These are phyloP conservation scores for Neofelis nebulosa DNA, from an alignment of 2,113 vertebrate genomes.

Conservation along the genomic window DNA sequence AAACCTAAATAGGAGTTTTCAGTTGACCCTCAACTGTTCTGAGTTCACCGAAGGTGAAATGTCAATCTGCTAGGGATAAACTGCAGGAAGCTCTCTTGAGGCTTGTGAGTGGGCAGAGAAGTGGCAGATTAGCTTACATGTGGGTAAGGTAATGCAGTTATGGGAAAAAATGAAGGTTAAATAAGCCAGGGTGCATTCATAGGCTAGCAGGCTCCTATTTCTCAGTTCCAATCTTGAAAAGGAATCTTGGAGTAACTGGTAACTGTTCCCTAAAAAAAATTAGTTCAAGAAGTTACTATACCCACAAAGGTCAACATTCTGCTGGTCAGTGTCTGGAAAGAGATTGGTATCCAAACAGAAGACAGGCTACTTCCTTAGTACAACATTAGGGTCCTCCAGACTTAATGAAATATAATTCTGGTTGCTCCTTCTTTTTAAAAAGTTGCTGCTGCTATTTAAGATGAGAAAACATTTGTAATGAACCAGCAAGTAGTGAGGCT, in stretches of 20 bases:
- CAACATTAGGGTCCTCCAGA: neutral
- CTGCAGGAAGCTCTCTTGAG: slow-evolving; percentile 30
- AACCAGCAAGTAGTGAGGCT: neutral
- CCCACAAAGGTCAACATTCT: neutral
- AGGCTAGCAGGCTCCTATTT: neutral
- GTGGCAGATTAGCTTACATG: neutral
- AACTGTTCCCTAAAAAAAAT: neutral
- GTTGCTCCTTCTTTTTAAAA: neutral
- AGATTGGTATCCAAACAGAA: neutral
- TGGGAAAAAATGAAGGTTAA: neutral
- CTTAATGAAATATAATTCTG: slow-evolving; percentile 25
- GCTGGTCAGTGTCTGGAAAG: neutral
- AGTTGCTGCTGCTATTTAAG: neutral
- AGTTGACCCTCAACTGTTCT: slow-evolving; percentile 33
- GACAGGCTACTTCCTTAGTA: neutral
- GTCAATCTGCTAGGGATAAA: neutral
- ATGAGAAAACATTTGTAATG: neutral
- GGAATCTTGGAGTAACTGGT: neutral
- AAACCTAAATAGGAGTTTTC: neutral
- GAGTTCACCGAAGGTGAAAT: slow-evolving; percentile 53
- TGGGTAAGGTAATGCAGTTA: neutral
- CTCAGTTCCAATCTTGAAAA: neutral
- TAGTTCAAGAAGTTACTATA: neutral
- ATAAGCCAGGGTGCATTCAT: neutral
- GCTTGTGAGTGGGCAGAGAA: neutral